phyloP scores from a whole-genome alignment of 2,797 vertebrate species.

The Lophotriccus pileatus region DNA sequence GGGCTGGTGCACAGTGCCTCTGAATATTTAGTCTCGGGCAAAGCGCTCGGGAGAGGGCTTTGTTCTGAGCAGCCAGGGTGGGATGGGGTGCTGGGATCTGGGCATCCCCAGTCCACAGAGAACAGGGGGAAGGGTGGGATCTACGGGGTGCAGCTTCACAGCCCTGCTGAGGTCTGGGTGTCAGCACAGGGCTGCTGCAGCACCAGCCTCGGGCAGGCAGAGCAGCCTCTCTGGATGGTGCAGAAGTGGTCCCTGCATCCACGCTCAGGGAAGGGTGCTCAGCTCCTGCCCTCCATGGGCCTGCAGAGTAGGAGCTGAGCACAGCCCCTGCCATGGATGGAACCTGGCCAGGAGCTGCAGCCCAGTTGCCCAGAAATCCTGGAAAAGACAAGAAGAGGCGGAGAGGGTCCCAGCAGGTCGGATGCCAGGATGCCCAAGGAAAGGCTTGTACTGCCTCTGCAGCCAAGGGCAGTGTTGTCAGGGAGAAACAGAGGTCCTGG shows the following conservation, averaged over 20 bases:
- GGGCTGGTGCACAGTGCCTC: slow-evolving; percentile 5
- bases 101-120: not conserved
- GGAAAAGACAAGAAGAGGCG: not conserved
- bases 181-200: not conserved
- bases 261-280: not conserved
- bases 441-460: not conserved
- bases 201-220: not conserved
- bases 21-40: not conserved
- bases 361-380: not conserved
- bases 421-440: not conserved
- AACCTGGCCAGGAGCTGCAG: not conserved
- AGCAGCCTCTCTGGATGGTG: not conserved
- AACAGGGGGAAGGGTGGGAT: not conserved
- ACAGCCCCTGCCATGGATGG: not conserved
- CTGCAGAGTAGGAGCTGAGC: not conserved
- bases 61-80: not conserved
- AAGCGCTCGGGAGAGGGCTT: not conserved
- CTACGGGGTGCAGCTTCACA: not conserved
- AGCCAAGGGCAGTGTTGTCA: not conserved
- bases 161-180: not conserved
- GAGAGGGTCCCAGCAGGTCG: too few relatives aligned
- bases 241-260: not conserved
- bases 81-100: not conserved
- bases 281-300: not conserved
- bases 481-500: not conserved